These are phyloP conservation scores for Camponotus pennsylvanicus DNA, from an alignment of 1,140 invertebrate species.

Conservation along the genomic window DNA sequence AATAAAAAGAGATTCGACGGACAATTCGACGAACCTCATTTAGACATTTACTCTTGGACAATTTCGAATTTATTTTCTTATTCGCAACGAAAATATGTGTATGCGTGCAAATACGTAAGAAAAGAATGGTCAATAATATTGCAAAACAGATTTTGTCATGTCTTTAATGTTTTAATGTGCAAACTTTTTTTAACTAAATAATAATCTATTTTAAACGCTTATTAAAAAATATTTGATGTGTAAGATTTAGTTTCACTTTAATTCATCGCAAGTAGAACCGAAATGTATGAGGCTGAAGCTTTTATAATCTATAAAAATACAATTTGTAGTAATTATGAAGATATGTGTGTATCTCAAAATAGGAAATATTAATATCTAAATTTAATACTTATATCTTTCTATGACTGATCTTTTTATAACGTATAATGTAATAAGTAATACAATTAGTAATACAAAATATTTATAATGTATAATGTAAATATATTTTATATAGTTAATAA, in stretches of 20 bases:
- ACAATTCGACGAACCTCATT: background rate
- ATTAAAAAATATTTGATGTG: background rate
- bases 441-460: no score
- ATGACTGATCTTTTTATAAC: no score
- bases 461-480: no score
- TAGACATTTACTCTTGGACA: no score
- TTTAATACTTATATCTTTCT: background rate
- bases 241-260: background rate
- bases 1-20: no score
- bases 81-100: background rate
- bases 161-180: constrained; percentile 13
- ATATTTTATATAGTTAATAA: no score
- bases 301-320: constrained; percentile 32
- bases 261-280: constrained; percentile 36
- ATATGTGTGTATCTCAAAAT: background rate
- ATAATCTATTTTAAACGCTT: background rate
- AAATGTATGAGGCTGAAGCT: constrained; percentile 24
- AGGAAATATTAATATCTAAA: background rate
- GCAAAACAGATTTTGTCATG: background rate
- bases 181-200: background rate
- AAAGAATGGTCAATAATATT: background rate
- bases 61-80: no score
- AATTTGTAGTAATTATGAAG: background rate
- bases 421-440: no score
- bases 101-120: background rate